Evolutionary conservation across 1,140 invertebrate species (phyloP).

Genomic region (Drosophila takahashii): DNA sequence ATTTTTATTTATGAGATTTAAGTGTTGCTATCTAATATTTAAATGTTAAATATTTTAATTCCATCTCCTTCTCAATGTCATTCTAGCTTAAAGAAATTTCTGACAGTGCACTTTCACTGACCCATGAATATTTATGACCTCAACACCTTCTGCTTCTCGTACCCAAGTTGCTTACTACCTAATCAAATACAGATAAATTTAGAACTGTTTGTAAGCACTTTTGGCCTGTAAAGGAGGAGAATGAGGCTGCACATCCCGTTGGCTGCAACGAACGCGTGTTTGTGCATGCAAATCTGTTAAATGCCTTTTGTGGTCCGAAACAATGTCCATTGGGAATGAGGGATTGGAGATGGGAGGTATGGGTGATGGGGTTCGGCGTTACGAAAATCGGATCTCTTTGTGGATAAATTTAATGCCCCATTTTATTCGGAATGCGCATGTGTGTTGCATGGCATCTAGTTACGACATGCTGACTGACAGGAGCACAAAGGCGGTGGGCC

Average conservation of each 20-base stretch:
- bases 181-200: constrained; percentile 41
- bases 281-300: constrained; percentile 49
- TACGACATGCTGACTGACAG: constrained; percentile 45
- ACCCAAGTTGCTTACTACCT: background rate
- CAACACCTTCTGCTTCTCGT: background rate
- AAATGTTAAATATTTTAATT: too few relatives aligned
- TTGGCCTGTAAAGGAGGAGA: background rate
- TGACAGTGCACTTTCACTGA: background rate
- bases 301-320: constrained; percentile 24
- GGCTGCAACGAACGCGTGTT: constrained; percentile 22
- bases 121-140: constrained; percentile 23
- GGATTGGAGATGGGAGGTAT: background rate
- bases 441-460: constrained; percentile 17
- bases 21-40: too few relatives aligned
- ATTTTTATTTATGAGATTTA: too few relatives aligned
- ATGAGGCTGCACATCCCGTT: background rate
- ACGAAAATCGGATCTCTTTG: constrained; percentile 5
- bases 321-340: background rate
- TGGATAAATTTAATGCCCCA: constrained; percentile 22
- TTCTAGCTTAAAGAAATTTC: background rate
- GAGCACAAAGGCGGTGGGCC: background rate
- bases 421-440: constrained; percentile 12
- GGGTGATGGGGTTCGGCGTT: background rate
- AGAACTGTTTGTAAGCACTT: constrained; percentile 22
- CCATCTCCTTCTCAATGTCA: too few relatives aligned